phyloP scores from a whole-genome alignment of 2,113 vertebrate genomes.

The Nycticorax nycticorax region DNA sequence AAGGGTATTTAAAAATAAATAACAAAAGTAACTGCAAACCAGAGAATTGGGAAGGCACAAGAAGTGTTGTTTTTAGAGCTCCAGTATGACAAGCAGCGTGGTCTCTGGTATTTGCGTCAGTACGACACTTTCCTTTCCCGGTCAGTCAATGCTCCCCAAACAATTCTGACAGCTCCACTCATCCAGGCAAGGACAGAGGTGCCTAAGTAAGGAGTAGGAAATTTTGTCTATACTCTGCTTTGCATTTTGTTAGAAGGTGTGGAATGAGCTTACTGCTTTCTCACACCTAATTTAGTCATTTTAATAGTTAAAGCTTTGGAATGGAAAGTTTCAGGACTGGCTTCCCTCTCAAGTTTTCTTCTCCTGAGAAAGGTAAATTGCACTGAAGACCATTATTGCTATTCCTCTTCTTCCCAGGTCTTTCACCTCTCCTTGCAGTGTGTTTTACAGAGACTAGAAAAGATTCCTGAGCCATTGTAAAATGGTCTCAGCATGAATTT shows the following conservation, averaged over 20 bases:
- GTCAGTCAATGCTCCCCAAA: not conserved
- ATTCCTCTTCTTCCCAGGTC: not conserved
- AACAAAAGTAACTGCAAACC: slow-evolving; percentile 4
- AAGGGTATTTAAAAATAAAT: slow-evolving; percentile 26
- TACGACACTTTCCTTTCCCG: not conserved
- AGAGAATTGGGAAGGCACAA: not conserved
- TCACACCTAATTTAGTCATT: not conserved
- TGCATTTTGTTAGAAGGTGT: not conserved
- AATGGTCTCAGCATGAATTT: not conserved
- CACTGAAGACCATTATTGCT: not conserved
- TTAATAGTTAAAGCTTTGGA: not conserved
- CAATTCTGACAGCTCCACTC: not conserved
- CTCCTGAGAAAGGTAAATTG: not conserved
- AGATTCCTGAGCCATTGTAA: not conserved
- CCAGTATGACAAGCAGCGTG: not conserved
- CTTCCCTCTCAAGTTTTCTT: not conserved
- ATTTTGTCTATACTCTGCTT: not conserved
- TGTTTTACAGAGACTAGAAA: not conserved
- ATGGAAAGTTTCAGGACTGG: not conserved
- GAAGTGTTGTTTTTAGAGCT: not conserved
- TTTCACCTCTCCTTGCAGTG: not conserved
- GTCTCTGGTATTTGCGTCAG: not conserved
- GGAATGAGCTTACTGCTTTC: not conserved
- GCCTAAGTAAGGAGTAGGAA: not conserved
- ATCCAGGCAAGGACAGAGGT: not conserved